Conservation (phyloP, 2,888 invertebrate species). For the Apomyelois bistriatella region DNA sequence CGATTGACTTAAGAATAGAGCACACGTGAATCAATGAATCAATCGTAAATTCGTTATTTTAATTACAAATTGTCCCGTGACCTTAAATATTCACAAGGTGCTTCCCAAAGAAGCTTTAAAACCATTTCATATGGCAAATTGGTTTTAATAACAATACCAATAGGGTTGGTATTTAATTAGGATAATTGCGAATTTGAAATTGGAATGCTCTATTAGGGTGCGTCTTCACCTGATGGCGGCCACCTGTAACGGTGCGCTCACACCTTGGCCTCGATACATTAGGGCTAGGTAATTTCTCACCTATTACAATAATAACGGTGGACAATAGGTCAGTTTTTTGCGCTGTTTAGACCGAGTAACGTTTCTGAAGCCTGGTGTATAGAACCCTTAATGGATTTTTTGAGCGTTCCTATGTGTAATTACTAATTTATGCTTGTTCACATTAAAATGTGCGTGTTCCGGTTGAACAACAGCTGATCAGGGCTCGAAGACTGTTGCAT, state of each 20-base stretch:
- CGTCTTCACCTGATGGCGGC: constrained; percentile 51
- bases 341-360: constrained; percentile 24
- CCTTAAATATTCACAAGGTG: constrained; percentile 51
- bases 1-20: background rate
- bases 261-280: constrained; percentile 52
- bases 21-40: constrained; percentile 23
- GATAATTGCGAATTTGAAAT: constrained; percentile 8
- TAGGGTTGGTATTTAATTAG: constrained; percentile 16
- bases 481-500: background rate
- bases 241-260: constrained; percentile 67
- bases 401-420: background rate
- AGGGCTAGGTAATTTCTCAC: constrained; percentile 31
- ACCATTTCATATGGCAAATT: background rate
- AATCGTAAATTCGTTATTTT: constrained; percentile 35
- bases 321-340: constrained; percentile 37
- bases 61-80: constrained; percentile 44
- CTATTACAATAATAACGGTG: constrained; percentile 48
- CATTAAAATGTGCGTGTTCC: background rate
- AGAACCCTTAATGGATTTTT: constrained; percentile 1
- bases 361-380: constrained; percentile 9
- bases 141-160: constrained; percentile 14
- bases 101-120: constrained; percentile 20
- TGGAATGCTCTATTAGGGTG: constrained; percentile 40
- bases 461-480: constrained; percentile 2
- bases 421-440: background rate